A percentile compares a stretch with the other conserved stretches of the same genome.
Evolutionary conservation across 2,797 vertebrate genomes (phyloP).

Genomic region (Notoglanidium macrostoma): DNA sequence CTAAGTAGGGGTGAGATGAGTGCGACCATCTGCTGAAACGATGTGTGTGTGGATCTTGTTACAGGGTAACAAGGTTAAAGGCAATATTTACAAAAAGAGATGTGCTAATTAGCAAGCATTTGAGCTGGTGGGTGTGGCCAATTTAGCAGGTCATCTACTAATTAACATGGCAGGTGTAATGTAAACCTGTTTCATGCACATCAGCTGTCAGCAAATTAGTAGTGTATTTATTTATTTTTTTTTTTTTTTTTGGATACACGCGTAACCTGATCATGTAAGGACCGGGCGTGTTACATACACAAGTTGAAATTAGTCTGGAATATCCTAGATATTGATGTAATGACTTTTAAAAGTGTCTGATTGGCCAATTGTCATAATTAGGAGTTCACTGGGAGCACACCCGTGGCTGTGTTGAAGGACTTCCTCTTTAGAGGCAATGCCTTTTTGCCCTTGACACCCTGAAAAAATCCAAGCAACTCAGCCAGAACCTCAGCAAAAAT

Average conservation of each 20-base stretch:
- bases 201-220: neutral
- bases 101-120: constrained; percentile 23
- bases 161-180: neutral
- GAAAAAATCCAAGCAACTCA: neutral
- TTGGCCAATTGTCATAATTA: neutral
- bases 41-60: constrained; percentile 21
- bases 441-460: neutral
- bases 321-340: too few relatives aligned
- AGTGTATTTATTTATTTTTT: too few relatives aligned
- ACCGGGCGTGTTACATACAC: neutral
- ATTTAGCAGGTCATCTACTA: neutral
- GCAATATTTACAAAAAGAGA: neutral
- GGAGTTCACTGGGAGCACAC: neutral
- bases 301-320: neutral
- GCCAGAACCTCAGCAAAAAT: neutral
- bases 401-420: neutral
- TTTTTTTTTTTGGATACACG: neutral
- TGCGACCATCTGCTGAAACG: constrained; percentile 1
- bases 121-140: constrained; percentile 2
- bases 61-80: neutral
- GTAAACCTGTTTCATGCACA: neutral
- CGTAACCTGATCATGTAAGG: neutral
- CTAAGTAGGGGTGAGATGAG: neutral
- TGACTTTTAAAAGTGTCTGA: too few relatives aligned
- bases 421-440: neutral